Conservation (phyloP, 2,888 invertebrate genomes). For the Hirudinaria manillensis region DNA sequence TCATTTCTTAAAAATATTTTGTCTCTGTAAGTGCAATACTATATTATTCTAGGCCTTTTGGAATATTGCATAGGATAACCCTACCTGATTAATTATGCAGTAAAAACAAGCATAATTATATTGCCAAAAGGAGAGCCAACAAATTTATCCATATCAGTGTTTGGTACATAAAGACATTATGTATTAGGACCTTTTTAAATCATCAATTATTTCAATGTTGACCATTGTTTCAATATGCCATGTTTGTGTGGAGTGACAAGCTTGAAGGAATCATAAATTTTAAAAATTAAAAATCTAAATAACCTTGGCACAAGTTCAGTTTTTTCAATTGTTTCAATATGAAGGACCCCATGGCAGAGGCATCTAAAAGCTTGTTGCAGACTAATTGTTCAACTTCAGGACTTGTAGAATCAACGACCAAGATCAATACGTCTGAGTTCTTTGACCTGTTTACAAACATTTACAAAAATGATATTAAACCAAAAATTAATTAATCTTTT, state of each 20-base stretch:
- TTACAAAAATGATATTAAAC: neutral
- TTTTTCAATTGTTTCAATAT: neutral
- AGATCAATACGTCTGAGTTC: constrained; percentile 15
- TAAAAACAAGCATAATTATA: too few species aligned
- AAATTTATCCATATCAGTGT: too few species aligned
- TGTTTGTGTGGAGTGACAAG: neutral
- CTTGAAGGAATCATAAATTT: neutral
- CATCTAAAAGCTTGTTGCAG: neutral
- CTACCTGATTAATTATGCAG: too few species aligned
- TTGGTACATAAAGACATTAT: too few species aligned
- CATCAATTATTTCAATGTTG: too few species aligned
- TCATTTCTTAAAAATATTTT: too few species aligned
- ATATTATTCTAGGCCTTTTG: too few species aligned
- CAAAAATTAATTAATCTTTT: neutral
- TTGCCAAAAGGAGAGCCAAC: too few species aligned
- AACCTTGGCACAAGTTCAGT: neutral
- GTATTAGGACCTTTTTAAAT: too few species aligned
- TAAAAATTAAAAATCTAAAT: neutral
- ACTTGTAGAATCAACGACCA: constrained; percentile 19
- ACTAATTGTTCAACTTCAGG: neutral
- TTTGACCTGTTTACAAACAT: constrained; percentile 13
- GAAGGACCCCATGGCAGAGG: neutral
- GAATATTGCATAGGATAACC: too few species aligned
- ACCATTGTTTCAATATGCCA: too few species aligned
- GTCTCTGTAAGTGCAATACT: too few species aligned